Evolutionary conservation across 2,113 vertebrate genomes (phyloP).

Genomic region (Catharus minimus): DNA sequence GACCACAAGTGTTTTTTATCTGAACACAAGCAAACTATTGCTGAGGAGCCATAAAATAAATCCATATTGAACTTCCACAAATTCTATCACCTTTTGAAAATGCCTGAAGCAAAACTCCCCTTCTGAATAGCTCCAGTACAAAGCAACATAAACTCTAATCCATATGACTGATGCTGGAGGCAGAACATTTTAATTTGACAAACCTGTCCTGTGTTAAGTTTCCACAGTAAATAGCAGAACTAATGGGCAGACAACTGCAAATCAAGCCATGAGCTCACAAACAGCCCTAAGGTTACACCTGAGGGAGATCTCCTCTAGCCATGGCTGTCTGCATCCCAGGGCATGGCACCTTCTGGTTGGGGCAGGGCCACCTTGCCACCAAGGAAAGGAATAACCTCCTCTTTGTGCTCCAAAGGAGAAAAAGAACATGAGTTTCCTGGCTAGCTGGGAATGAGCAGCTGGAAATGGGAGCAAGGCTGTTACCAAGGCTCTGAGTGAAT

Average conservation of each 20-base stretch:
- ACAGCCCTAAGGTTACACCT: background rate
- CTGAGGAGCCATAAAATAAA: background rate
- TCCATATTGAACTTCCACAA: background rate
- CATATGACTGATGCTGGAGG: background rate
- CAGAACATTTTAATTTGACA: background rate
- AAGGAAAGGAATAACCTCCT: background rate
- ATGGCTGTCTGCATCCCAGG: accelerated
- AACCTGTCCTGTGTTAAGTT: background rate
- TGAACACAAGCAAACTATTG: background rate
- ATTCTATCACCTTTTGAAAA: background rate
- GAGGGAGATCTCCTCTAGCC: background rate
- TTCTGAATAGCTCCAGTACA: background rate
- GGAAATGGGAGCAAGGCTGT: background rate
- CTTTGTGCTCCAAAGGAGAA: background rate
- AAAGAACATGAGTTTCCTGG: background rate
- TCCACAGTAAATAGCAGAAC: background rate
- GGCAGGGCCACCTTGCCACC: accelerated
- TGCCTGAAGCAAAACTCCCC: background rate
- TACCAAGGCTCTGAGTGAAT: accelerated
- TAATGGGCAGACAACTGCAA: background rate
- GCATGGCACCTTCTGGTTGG: accelerated
- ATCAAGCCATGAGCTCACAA: background rate
- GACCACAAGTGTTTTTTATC: background rate
- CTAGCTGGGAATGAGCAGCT: background rate
- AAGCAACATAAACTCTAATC: background rate